Conservation (phyloP, 2,888 invertebrate genomes). For the Antheraea yamamai region DNA sequence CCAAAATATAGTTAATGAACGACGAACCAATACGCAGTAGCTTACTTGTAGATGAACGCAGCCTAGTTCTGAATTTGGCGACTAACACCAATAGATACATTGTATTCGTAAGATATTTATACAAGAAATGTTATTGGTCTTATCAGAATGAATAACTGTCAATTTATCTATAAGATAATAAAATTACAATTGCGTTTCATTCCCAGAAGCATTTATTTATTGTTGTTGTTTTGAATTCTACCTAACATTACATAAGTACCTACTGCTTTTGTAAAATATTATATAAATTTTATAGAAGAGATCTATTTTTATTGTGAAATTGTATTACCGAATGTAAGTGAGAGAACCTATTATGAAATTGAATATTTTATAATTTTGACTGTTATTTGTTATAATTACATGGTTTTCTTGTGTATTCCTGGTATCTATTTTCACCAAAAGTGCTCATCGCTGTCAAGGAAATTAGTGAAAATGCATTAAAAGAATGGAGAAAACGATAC, state of each 20-base stretch:
- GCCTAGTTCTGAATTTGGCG: constrained; percentile 79
- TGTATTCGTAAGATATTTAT: constrained; percentile 78
- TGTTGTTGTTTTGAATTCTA: constrained; percentile 69
- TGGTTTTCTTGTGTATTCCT: constrained; percentile 69
- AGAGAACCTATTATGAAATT: constrained; percentile 63
- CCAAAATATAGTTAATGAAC: constrained; percentile 80
- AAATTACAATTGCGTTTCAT: constrained; percentile 65
- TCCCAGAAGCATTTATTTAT: constrained; percentile 78
- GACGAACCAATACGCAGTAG: constrained; percentile 82
- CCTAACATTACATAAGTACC: constrained; percentile 50
- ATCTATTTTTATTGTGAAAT: constrained; percentile 82
- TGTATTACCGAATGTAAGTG: constrained; percentile 71
- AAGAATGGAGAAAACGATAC: constrained; percentile 75
- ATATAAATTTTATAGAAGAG: constrained; percentile 82
- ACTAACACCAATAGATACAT: constrained; percentile 78
- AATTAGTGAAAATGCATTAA: constrained; percentile 83
- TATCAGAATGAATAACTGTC: constrained; percentile 78
- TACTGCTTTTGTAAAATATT: constrained; percentile 78
- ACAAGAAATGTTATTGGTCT: constrained; percentile 65
- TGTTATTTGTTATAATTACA: constrained; percentile 69
- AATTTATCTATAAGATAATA: constrained; percentile 75
- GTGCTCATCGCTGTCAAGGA: constrained; percentile 87
- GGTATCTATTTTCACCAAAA: constrained; percentile 85
- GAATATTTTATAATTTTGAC: constrained; percentile 67
- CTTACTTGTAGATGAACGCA: constrained; percentile 78